Conservation (phyloP, 1,140 invertebrate genomes). For the Telenomus remus region DNA sequence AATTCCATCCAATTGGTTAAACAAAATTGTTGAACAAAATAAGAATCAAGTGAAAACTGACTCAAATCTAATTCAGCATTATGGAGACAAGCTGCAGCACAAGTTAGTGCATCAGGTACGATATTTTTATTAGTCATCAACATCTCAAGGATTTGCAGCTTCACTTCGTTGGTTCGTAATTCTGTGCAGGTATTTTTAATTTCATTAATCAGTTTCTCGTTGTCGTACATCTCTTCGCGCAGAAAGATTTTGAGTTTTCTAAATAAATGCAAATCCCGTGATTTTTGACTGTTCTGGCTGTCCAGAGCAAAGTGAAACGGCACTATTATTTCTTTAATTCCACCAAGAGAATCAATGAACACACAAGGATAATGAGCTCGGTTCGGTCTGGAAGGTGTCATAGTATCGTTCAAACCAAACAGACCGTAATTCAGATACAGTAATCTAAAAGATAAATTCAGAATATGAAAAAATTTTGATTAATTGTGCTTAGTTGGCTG, state of each 20-base stretch:
- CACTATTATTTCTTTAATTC: constrained; percentile 86
- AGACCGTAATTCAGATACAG: constrained; percentile 87
- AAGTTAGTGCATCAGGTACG: constrained; percentile 75
- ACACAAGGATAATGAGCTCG: constrained; percentile 82
- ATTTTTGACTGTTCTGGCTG: constrained; percentile 89
- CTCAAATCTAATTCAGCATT: constrained; percentile 49
- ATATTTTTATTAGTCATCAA: constrained; percentile 80
- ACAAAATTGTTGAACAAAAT: too few species aligned
- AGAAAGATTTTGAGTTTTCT: constrained; percentile 85
- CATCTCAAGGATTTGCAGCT: constrained; percentile 83
- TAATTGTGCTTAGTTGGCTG: too few species aligned
- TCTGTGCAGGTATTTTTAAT: constrained; percentile 77
- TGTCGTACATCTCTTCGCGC: constrained; percentile 77
- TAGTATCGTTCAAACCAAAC: constrained; percentile 79
- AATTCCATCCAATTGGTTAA: neutral
- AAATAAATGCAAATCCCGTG: constrained; percentile 90
- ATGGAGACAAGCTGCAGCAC: constrained; percentile 75
- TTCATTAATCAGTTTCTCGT: constrained; percentile 75
- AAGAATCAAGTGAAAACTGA: too few species aligned
- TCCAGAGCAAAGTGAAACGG: constrained; percentile 93
- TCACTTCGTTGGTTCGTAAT: constrained; percentile 84
- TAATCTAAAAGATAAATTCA: constrained; percentile 74
- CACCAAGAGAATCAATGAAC: constrained; percentile 88
- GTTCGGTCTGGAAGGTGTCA: constrained; percentile 70
- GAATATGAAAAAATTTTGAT: neutral